Evolutionary conservation across 1,140 invertebrate species (phyloP).

Genomic region (Scaptodrosophila lebanonensis): DNA sequence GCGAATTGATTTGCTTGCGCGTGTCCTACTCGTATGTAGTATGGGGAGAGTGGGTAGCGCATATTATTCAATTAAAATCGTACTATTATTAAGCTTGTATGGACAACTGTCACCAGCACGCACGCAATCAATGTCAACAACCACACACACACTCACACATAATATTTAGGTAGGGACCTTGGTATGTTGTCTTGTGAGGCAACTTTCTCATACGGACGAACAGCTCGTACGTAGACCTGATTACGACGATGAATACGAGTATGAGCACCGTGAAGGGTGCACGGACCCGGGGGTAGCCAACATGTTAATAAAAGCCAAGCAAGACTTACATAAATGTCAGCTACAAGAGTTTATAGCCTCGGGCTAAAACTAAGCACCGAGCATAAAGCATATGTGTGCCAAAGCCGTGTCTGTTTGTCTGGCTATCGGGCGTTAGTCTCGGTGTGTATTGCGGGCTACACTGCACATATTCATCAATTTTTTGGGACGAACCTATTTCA

Average conservation of each 20-base stretch:
- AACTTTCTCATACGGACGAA: no score
- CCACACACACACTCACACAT: constrained; percentile 21
- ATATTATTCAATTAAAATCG: constrained; percentile 76
- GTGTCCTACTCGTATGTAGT: neutral
- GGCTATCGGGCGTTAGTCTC: neutral
- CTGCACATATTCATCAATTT: no score
- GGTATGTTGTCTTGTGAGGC: no score
- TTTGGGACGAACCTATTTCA: no score
- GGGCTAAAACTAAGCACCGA: constrained; percentile 60
- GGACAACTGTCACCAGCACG: constrained; percentile 61
- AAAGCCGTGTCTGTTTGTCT: constrained; percentile 15
- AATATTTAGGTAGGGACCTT: constrained; percentile 14
- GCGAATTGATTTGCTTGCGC: no score
- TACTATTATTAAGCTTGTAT: constrained; percentile 65
- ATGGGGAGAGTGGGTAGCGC: constrained; percentile 21
- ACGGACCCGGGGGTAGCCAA: constrained; percentile 18
- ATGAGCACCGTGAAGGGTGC: no score
- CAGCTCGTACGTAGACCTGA: no score
- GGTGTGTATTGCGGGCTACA: constrained; percentile 7
- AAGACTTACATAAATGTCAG: constrained; percentile 71
- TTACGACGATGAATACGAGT: no score
- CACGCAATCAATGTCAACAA: constrained; percentile 52
- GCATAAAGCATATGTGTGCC: constrained; percentile 61
- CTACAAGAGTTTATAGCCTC: constrained; percentile 65
- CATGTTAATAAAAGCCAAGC: constrained; percentile 46